These are phyloP conservation scores for Nemotelus nigrinus DNA, from an alignment of 2,888 invertebrate genomes.

Conservation along the genomic window DNA sequence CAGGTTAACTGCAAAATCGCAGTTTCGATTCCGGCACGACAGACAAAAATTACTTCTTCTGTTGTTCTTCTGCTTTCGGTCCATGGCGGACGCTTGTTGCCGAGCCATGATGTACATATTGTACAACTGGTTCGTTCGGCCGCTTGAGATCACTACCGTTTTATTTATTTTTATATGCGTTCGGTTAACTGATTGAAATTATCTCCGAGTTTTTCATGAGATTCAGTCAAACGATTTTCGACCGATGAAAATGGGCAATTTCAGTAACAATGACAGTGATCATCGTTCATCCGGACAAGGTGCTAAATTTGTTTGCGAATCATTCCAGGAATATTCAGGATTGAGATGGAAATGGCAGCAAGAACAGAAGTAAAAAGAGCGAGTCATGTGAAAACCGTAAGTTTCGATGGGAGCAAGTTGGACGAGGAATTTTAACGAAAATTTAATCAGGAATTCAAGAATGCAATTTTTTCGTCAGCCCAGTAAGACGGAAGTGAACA, in stretches of 20 bases:
- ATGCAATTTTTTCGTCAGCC: no score
- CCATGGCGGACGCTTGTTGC: no score
- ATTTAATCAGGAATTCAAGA: no score
- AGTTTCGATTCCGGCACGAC: neutral
- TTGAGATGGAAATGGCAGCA: conserved; percentile 25
- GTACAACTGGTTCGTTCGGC: neutral
- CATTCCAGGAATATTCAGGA: conserved; percentile 28
- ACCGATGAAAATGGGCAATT: conserved; percentile 27
- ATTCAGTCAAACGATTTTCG: neutral
- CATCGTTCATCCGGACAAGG: conserved; percentile 32
- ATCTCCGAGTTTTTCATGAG: neutral
- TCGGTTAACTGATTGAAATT: conserved; percentile 22
- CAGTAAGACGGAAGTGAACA: no score
- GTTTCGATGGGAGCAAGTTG: no score
- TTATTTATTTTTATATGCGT: conserved; percentile 11
- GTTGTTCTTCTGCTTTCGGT: no score
- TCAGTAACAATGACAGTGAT: conserved; percentile 23
- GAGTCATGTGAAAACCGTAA: no score
- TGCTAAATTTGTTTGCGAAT: conserved; percentile 37
- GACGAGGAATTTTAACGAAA: no score
- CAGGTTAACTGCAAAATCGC: conserved; percentile 22
- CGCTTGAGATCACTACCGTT: neutral
- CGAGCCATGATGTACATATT: neutral
- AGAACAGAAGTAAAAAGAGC: neutral
- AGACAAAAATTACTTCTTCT: no score